Conservation (phyloP, 1,140 invertebrate genomes). For the Brachionus calyciflorus region DNA sequence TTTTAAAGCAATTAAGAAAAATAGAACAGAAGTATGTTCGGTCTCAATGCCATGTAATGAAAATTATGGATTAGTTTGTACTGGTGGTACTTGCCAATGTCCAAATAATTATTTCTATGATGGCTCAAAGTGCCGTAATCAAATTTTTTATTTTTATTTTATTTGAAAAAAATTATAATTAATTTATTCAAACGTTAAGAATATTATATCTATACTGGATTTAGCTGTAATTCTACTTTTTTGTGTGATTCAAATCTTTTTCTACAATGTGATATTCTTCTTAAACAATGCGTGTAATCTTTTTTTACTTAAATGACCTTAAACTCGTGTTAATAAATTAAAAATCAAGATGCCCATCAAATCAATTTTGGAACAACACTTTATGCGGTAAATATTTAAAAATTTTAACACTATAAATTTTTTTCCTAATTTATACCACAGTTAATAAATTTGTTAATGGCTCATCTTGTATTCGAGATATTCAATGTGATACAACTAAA, state of each 20-base stretch:
- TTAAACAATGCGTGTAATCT: not conserved
- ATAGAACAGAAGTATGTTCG: not conserved
- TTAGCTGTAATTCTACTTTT: not conserved
- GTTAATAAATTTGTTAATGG: not conserved
- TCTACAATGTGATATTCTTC: not conserved
- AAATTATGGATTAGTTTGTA: not conserved
- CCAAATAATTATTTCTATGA: not conserved
- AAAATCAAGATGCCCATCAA: not conserved
- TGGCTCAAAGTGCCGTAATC: not conserved
- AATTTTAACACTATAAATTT: not conserved
- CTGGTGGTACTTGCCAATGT: not conserved
- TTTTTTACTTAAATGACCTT: not conserved
- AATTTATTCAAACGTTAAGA: not conserved
- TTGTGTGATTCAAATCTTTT: not conserved
- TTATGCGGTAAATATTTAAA: not conserved
- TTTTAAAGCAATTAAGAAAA: not conserved
- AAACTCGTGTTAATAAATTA: not conserved
- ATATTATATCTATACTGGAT: not conserved
- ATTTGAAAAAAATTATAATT: not conserved
- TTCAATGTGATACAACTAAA: conserved; percentile 11
- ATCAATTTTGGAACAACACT: not conserved
- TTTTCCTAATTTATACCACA: not conserved
- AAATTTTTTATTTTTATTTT: not conserved
- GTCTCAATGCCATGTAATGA: not conserved
- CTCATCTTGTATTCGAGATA: not conserved